A percentile compares a stretch with the other conserved stretches of the same genome.
Evolutionary conservation across 2,888 invertebrate genomes (phyloP).

Genomic region (Cactoblastis cactorum): DNA sequence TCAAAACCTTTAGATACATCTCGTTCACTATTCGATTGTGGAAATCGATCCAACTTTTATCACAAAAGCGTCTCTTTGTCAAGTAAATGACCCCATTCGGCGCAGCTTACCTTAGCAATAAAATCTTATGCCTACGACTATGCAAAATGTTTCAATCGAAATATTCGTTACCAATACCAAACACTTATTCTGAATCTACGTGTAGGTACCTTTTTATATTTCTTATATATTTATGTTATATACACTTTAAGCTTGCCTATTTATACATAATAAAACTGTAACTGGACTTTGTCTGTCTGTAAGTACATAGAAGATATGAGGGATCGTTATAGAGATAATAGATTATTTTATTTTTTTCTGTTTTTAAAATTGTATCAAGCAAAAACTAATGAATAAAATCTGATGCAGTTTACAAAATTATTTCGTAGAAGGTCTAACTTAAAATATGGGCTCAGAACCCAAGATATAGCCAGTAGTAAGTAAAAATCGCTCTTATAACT

Average conservation of each 20-base stretch:
- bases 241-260: background rate
- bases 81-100: constrained; percentile 40
- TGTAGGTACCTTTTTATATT: no score
- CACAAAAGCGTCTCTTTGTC: constrained; percentile 37
- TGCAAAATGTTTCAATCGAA: constrained; percentile 46
- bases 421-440: no score
- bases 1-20: background rate
- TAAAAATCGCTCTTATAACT: no score
- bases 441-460: no score
- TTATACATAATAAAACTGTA: background rate
- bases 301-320: no score
- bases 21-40: constrained; percentile 28
- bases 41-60: constrained; percentile 39
- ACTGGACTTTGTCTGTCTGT: no score
- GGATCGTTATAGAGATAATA: no score
- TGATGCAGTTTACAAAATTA: no score
- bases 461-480: no score
- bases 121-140: constrained; percentile 64
- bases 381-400: no score
- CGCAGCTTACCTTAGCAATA: constrained; percentile 43
- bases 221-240: background rate
- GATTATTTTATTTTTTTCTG: no score
- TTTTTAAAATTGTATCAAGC: no score
- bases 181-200: constrained; percentile 10
- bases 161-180: background rate